phyloP scores from a whole-genome alignment of 2,113 vertebrate genomes.

The Perccottus glenii region DNA sequence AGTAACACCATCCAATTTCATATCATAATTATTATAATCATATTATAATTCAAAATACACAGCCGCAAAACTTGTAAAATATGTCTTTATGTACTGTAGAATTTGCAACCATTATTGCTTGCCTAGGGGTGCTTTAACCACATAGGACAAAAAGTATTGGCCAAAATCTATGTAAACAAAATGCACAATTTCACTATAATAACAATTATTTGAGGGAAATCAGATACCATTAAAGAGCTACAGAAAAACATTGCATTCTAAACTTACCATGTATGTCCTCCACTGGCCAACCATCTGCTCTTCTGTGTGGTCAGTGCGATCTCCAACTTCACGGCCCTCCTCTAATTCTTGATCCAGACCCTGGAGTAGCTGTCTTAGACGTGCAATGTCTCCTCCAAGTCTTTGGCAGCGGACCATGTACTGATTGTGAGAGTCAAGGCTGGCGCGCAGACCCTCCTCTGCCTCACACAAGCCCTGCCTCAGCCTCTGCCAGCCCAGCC shows the following conservation, averaged over 20 bases:
- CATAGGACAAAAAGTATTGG: neutral
- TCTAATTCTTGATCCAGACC: slow-evolving; percentile 79
- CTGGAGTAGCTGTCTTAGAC: slow-evolving; percentile 76
- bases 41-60: too few relatives aligned
- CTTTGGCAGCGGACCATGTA: slow-evolving; percentile 69
- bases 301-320: slow-evolving; percentile 67
- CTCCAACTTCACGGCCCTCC: slow-evolving; percentile 39
- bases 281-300: slow-evolving; percentile 84
- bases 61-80: too few relatives aligned
- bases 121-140: too few relatives aligned
- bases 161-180: neutral
- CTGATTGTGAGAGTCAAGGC: slow-evolving; percentile 77
- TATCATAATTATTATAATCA: too few relatives aligned
- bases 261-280: slow-evolving; percentile 83
- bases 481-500: slow-evolving; percentile 83
- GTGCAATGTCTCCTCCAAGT: slow-evolving; percentile 79
- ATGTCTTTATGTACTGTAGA: too few relatives aligned
- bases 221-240: neutral
- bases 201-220: neutral
- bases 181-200: neutral
- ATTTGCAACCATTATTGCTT: too few relatives aligned
- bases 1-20: too few relatives aligned
- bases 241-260: neutral
- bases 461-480: slow-evolving; percentile 73
- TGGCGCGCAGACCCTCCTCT: slow-evolving; percentile 72